These are phyloP conservation scores for Cottus gobio DNA, from an alignment of 2,113 vertebrate genomes.

Conservation along the genomic window DNA sequence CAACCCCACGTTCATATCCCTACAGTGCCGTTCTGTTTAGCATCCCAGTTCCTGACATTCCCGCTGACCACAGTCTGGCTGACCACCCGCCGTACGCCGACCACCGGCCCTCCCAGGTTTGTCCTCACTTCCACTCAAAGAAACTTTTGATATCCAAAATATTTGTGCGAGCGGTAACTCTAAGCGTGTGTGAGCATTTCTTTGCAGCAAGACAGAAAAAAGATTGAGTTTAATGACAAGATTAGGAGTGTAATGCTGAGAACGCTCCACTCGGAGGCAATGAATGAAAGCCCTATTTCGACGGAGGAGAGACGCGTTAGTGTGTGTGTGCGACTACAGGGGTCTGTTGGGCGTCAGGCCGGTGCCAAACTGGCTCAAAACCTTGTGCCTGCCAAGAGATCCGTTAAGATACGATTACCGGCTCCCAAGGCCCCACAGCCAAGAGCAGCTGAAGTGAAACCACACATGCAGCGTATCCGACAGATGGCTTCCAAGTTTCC, in stretches of 20 bases:
- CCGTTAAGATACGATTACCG: slow-evolving; percentile 67
- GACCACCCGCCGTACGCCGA: slow-evolving; percentile 26
- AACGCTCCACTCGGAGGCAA: slow-evolving; percentile 24
- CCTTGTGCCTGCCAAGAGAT: slow-evolving; percentile 62
- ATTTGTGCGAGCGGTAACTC: background rate
- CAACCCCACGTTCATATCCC: slow-evolving; percentile 53
- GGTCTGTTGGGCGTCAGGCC: slow-evolving; percentile 41
- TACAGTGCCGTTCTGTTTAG: slow-evolving; percentile 56
- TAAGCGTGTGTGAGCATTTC: slow-evolving; percentile 1
- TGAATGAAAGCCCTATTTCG: slow-evolving; percentile 71
- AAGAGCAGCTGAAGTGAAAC: slow-evolving; percentile 52
- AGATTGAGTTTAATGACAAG: slow-evolving; percentile 48
- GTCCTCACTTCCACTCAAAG: slow-evolving; percentile 38
- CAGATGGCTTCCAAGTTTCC: slow-evolving; percentile 42
- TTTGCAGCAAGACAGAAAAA: slow-evolving; percentile 2
- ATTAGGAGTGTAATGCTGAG: slow-evolving; percentile 53
- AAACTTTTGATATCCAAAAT: background rate
- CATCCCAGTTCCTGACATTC: slow-evolving; percentile 56
- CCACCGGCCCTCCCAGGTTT: slow-evolving; percentile 17
- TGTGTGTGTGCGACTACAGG: slow-evolving; percentile 49
- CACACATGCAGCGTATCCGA: slow-evolving; percentile 53
- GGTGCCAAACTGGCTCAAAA: slow-evolving; percentile 66
- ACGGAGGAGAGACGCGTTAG: slow-evolving; percentile 26
- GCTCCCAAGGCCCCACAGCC: slow-evolving; percentile 41
- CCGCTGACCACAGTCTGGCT: slow-evolving; percentile 42